phyloP scores from a whole-genome alignment of 2,113 vertebrate species.

The Sialia sialis region DNA sequence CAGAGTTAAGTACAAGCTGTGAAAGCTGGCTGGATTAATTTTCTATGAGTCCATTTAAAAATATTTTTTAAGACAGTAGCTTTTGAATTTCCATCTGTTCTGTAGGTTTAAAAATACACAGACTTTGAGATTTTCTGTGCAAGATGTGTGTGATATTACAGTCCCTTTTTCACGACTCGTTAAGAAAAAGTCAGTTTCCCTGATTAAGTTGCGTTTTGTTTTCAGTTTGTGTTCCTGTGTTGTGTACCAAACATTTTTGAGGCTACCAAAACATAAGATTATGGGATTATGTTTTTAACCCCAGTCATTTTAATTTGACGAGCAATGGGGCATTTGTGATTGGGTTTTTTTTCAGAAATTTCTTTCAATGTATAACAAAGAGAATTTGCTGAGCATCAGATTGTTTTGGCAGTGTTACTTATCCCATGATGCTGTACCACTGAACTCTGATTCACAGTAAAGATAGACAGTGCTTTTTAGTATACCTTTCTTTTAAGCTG shows the following conservation, averaged over 20 bases:
- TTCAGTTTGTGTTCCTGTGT: background rate
- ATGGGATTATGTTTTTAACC: background rate
- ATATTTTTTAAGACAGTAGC: background rate
- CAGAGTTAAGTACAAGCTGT: background rate
- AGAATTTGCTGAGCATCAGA: background rate
- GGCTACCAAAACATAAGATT: background rate
- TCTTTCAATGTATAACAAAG: background rate
- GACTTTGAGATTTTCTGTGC: background rate
- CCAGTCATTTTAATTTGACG: conserved; percentile 18
- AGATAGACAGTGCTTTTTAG: background rate
- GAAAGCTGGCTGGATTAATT: background rate
- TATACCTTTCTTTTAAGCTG: background rate
- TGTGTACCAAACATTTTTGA: background rate
- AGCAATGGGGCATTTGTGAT: background rate
- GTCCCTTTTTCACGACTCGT: background rate
- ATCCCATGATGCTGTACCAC: background rate
- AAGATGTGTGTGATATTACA: background rate
- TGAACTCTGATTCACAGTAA: background rate
- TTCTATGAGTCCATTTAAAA: background rate
- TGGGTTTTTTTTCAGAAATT: background rate
- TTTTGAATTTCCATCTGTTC: background rate
- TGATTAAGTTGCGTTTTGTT: background rate
- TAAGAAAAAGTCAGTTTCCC: background rate
- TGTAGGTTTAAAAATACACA: background rate
- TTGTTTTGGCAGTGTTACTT: background rate